Evolutionary conservation across 2,888 invertebrate genomes (phyloP).

Genomic region (Troides helena): DNA sequence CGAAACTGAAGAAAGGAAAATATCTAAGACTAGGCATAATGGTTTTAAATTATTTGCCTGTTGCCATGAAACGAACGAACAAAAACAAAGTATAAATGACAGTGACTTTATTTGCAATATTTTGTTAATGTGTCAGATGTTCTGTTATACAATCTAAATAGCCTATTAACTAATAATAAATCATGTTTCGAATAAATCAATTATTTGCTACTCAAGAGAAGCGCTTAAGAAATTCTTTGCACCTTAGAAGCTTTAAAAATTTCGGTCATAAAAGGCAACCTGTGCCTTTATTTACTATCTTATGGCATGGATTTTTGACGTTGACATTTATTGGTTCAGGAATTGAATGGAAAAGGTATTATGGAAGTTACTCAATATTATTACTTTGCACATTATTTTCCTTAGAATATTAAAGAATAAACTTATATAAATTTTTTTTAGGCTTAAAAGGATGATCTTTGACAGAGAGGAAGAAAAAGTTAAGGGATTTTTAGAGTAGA

Average conservation of each 20-base stretch:
- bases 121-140: no score
- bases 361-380: not conserved
- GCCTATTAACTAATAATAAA: not conserved
- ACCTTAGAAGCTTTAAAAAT: slow-evolving; percentile 58
- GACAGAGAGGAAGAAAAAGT: slow-evolving; percentile 33
- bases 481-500: no score
- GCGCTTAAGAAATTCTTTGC: slow-evolving; percentile 1
- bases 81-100: no score
- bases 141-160: no score
- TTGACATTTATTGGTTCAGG: slow-evolving; percentile 61
- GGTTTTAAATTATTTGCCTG: no score
- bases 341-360: slow-evolving; percentile 63
- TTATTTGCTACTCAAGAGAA: not conserved
- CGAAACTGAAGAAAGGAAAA: no score
- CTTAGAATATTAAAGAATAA: not conserved
- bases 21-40: no score
- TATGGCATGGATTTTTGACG: slow-evolving; percentile 72
- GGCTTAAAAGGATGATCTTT: slow-evolving; percentile 46
- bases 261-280: slow-evolving; percentile 70
- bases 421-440: slow-evolving; percentile 38
- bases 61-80: no score
- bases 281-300: slow-evolving; percentile 50
- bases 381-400: not conserved
- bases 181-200: not conserved
- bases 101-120: no score